phyloP scores from a whole-genome alignment of 2,888 invertebrate genomes.

The Drosophila neotestacea region DNA sequence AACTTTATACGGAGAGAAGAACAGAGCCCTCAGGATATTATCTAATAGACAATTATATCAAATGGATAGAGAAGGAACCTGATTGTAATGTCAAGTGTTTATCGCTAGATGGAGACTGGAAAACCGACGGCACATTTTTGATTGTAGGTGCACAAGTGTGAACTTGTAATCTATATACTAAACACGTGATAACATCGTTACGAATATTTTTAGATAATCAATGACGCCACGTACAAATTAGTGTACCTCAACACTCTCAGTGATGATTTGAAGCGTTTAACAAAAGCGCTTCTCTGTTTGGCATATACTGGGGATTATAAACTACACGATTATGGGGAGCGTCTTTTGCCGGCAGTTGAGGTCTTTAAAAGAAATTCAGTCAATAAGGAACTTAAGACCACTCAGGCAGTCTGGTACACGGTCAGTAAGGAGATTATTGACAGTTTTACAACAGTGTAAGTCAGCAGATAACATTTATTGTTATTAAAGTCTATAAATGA shows the following conservation, averaged over 20 bases:
- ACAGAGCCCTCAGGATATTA: constrained; percentile 17
- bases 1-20: background rate
- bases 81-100: constrained; percentile 60
- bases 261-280: constrained; percentile 59
- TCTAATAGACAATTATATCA: constrained; percentile 63
- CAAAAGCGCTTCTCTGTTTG: constrained; percentile 60
- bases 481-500: no score
- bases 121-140: constrained; percentile 81
- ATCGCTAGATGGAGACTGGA: constrained; percentile 80
- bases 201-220: constrained; percentile 19
- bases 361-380: constrained; percentile 36
- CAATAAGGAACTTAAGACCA: constrained; percentile 4
- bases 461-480: background rate
- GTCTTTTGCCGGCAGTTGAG: constrained; percentile 53
- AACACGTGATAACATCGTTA: no score
- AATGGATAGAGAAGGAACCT: constrained; percentile 68
- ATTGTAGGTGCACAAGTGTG: constrained; percentile 68
- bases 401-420: constrained; percentile 66
- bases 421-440: constrained; percentile 59
- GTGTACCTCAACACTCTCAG: constrained; percentile 73
- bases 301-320: constrained; percentile 22
- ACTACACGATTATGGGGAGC: constrained; percentile 60
- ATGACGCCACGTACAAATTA: background rate
- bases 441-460: constrained; percentile 66
- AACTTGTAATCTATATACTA: background rate